Evolutionary conservation across 2,113 vertebrate species (phyloP), one percentile per base, ranked within the genome.

Genomic region (Microtus montanus): DNA sequence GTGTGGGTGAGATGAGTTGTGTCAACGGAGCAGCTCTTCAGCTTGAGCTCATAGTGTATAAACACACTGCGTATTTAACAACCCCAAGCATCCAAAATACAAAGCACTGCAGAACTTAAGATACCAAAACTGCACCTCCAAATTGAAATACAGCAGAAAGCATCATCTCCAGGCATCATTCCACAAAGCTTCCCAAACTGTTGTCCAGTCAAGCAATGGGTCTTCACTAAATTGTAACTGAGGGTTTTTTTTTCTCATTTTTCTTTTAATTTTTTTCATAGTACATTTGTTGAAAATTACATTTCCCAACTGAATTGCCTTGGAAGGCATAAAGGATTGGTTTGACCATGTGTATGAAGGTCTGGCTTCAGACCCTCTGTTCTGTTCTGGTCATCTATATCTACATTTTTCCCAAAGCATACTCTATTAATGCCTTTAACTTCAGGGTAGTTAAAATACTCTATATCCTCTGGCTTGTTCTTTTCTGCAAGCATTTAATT

Each of bases 281-380:
- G 64, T 3, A n/a, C 33, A 95, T 92, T 86, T 92, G 44, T 75
- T 86, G 33, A 83, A 83, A 95, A 92, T 41, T 90, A 33, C 54
- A 78, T 83, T 92, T 95, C 86, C 74, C 84, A 78, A 71, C 49
- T 90, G 52, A 91, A 91, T 89, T 80, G 33, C 9, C 52, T 92
- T 92, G n/a, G 10, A 15, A 79, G 10, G 24, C 26, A 10, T 90
- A 75, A 87, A 90, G 78, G 80, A 87, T 87, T 77, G 54, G 19
- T 77, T 77, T 78, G n/a, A 91, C 28, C 2, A 47, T 66, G 17
- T 11, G 35, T 44, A 28, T 38, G 15, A 74, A 64, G 28, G 15
- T 87, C 24, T 90, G 86, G 68, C 89, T 90, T 89, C 86, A 93
- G 79, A 89, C 24, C 17, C 33, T 73, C n/a, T 85, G 15, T 41